Evolutionary conservation across 2,797 vertebrate species (phyloP).

Genomic region (Premnoplex brunnescens): DNA sequence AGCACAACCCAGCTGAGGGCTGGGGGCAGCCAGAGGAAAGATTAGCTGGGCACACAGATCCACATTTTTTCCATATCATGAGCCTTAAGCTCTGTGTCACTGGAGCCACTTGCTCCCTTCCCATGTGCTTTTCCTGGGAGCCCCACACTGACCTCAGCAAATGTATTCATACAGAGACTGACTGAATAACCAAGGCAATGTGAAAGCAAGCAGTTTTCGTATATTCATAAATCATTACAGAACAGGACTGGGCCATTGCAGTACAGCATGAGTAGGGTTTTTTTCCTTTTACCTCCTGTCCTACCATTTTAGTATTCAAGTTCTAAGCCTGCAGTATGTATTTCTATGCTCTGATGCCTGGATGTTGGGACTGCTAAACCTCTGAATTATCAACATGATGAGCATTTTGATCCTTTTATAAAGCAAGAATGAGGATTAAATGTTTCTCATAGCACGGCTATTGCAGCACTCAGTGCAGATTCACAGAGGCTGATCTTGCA

Average conservation of each 20-base stretch:
- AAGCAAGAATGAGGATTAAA: neutral
- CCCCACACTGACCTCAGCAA: neutral
- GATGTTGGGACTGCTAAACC: neutral
- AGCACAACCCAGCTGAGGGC: neutral
- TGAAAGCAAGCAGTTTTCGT: neutral
- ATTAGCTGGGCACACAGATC: neutral
- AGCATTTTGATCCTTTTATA: neutral
- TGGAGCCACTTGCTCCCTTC: neutral
- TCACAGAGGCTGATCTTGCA: neutral
- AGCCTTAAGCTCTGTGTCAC: neutral
- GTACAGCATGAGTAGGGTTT: fast-evolving
- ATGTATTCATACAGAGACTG: neutral
- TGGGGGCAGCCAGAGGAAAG: neutral
- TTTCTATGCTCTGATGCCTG: neutral
- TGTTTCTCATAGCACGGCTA: neutral
- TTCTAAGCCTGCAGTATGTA: neutral
- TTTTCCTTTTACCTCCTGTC: neutral
- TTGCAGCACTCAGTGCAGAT: neutral
- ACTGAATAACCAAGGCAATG: neutral
- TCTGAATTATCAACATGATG: neutral
- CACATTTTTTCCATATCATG: fast-evolving
- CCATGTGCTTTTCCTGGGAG: neutral
- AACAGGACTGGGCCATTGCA: neutral
- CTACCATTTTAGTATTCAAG: neutral
- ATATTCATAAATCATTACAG: neutral